Conservation (phyloP, 2,888 invertebrate genomes). For the Polymixis lichenea region DNA sequence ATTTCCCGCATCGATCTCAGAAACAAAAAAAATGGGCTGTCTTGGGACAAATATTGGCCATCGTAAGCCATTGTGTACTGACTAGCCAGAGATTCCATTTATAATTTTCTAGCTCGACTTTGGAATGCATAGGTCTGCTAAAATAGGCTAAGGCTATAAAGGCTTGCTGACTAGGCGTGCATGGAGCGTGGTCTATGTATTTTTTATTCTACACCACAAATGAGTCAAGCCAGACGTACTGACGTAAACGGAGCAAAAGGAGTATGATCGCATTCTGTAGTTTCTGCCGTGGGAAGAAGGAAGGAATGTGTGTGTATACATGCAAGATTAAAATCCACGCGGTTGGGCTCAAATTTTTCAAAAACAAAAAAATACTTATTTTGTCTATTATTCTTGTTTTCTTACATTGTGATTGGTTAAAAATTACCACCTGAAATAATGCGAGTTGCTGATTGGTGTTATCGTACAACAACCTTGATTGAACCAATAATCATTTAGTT, state of each 20-base stretch:
- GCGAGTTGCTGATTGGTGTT: slow-evolving; percentile 57
- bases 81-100: neutral
- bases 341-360: neutral
- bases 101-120: neutral
- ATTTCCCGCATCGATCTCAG: neutral
- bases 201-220: too few species aligned
- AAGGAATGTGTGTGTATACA: too few species aligned
- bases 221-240: too few species aligned
- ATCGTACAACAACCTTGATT: neutral
- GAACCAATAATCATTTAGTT: slow-evolving; percentile 63
- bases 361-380: neutral
- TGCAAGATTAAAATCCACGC: slow-evolving; percentile 28
- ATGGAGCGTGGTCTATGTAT: neutral
- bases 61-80: neutral
- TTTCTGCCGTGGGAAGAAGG: too few species aligned
- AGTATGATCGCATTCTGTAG: too few species aligned
- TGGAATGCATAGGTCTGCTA: neutral
- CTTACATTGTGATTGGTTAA: slow-evolving; percentile 56
- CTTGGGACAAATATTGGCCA: neutral
- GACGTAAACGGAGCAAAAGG: too few species aligned
- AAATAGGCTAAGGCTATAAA: neutral
- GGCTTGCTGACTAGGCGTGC: neutral
- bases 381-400: slow-evolving; percentile 63
- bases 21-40: neutral
- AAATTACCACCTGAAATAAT: slow-evolving; percentile 21